These are phyloP conservation scores for Steinernema hermaphroditum DNA, from an alignment of 2,888 invertebrate genomes.

Conservation along the genomic window DNA sequence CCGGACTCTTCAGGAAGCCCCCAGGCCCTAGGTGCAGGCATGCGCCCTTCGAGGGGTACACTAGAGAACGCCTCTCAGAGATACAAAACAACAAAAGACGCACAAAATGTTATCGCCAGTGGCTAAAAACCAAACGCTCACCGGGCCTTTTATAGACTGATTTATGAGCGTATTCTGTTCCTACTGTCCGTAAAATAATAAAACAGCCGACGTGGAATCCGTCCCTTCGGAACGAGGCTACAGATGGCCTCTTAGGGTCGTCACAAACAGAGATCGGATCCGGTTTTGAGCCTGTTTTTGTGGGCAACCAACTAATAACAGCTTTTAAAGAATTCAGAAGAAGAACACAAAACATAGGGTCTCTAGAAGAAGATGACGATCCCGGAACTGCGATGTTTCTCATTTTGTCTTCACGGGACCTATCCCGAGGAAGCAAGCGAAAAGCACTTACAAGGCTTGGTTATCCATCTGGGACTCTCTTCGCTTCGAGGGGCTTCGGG, in stretches of 20 bases:
- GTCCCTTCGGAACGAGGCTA: no score
- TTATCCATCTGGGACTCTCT: slow-evolving; percentile 14
- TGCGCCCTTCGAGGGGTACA: background rate
- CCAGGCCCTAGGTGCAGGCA: background rate
- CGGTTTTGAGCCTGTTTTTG: no score
- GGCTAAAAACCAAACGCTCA: background rate
- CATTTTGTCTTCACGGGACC: no score
- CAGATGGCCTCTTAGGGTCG: no score
- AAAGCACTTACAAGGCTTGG: slow-evolving; percentile 21
- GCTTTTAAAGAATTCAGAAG: no score
- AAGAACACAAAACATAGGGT: no score
- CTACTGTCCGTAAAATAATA: no score
- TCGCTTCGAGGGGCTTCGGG: background rate
- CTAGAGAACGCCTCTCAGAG: background rate
- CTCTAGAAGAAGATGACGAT: no score
- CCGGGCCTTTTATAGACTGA: background rate
- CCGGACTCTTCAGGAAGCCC: background rate
- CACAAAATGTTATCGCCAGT: background rate
- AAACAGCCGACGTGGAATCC: no score
- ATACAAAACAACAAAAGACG: background rate
- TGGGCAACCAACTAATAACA: no score
- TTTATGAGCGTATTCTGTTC: slow-evolving; percentile 7
- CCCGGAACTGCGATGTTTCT: no score
- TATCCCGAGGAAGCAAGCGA: background rate
- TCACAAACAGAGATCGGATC: no score